A percentile compares a stretch with the other conserved stretches of the same genome.
Conservation (phyloP, 2,888 invertebrate genomes). For the Digitonthophagus gazella region DNA sequence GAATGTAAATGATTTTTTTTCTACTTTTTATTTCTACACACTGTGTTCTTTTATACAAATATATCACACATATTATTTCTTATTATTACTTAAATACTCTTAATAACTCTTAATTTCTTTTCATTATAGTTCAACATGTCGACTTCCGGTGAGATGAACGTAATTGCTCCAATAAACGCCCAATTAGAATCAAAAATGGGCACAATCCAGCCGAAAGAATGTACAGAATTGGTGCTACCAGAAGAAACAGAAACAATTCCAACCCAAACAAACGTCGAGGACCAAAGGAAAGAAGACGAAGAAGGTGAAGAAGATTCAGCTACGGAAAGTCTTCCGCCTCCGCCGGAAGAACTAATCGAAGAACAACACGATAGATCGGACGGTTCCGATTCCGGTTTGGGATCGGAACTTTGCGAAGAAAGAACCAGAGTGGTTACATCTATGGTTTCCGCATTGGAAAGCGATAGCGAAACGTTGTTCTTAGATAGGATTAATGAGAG, state of each 20-base stretch:
- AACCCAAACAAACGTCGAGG: neutral
- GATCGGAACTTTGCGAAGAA: slow-evolving; percentile 71
- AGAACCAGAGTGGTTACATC: slow-evolving; percentile 43
- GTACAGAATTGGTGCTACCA: neutral
- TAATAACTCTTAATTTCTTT: slow-evolving; percentile 12
- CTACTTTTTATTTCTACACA: too few relatives aligned
- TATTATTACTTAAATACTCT: too few relatives aligned
- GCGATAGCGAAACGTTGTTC: slow-evolving; percentile 57
- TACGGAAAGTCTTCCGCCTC: slow-evolving; percentile 60
- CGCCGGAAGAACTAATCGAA: slow-evolving; percentile 56
- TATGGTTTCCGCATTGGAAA: slow-evolving; percentile 44
- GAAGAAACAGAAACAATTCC: neutral
- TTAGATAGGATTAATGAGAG: slow-evolving; percentile 48
- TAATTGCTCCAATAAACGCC: slow-evolving; percentile 21
- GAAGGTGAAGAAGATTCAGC: slow-evolving; percentile 59
- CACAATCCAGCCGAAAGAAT: slow-evolving; percentile 15
- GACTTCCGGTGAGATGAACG: slow-evolving; percentile 25
- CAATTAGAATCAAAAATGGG: slow-evolving; percentile 13
- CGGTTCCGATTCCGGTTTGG: slow-evolving; percentile 81
- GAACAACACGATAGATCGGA: slow-evolving; percentile 70
- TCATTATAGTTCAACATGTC: slow-evolving; percentile 38
- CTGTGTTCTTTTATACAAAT: too few relatives aligned
- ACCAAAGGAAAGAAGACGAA: slow-evolving; percentile 10
- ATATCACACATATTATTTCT: too few relatives aligned
- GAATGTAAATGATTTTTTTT: too few relatives aligned